phyloP scores from a whole-genome alignment of 1,140 invertebrate species.

The Pygmarrhopalites habei region DNA sequence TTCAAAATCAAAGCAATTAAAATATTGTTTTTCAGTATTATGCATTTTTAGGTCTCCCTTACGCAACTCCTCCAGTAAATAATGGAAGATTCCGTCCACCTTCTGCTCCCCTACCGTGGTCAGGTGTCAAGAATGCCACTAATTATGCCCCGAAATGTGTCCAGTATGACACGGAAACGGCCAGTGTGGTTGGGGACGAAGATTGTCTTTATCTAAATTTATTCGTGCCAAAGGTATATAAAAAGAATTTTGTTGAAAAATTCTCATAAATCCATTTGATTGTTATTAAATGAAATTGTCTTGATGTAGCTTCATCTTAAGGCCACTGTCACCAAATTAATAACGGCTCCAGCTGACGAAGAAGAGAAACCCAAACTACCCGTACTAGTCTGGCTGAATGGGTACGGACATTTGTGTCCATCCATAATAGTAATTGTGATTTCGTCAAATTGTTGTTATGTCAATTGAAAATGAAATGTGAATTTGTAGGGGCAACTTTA shows the following conservation, averaged over 20 bases:
- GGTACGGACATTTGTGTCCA: too few species aligned
- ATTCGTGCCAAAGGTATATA: constrained; percentile 15
- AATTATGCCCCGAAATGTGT: constrained; percentile 14
- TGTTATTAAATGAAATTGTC: too few species aligned
- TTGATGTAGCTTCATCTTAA: constrained; percentile 4
- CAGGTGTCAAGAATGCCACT: constrained; percentile 18
- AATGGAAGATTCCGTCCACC: constrained; percentile 8
- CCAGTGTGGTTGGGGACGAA: constrained; percentile 17
- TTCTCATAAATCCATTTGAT: not conserved
- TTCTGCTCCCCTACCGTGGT: constrained; percentile 18
- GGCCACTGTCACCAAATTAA: not conserved
- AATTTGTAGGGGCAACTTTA: constrained; percentile 23
- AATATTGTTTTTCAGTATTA: constrained; percentile 1
- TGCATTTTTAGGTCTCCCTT: too few species aligned
- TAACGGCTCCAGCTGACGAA: not conserved
- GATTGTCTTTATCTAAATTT: constrained; percentile 28
- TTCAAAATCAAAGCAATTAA: not conserved
- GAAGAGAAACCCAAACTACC: not conserved
- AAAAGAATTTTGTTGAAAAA: not conserved
- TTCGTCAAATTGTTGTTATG: too few species aligned
- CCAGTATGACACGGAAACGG: constrained; percentile 12
- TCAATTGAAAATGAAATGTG: constrained; percentile 7
- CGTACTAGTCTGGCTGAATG: too few species aligned
- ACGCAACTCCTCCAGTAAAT: too few species aligned
- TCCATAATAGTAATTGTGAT: too few species aligned